Evolutionary conservation across 23 tunicate genomes (phyloP), one percentile per base, ranked within the genome.

Genomic region (Phallusia fumigata): DNA sequence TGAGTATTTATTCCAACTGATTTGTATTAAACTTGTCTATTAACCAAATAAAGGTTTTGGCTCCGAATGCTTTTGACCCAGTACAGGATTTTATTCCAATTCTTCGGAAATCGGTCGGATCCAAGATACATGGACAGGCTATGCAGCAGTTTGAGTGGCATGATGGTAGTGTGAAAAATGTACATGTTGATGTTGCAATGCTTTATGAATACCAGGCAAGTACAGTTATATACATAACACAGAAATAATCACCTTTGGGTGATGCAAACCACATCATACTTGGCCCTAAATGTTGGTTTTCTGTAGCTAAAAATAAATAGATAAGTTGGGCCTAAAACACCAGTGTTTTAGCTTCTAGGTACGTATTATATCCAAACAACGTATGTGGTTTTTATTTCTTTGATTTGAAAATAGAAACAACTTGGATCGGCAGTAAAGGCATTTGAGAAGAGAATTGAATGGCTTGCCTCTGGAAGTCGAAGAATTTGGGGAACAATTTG

Each of bases 91-190:
- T 94, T 74, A 81, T 94, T 33, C 95, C 98, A 33, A 86, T 94
- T 52, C 51, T 94, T 31, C 33, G 98, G 65, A 94, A 94, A 75
- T 86, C 98, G 36, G 98, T 94, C n/a, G 75, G 74, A 44, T 94
- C 98, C 0, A 85, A 82, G 79, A 82, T 93, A 15, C 93, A 94
- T 76, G 85, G 58, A 89, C 80, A 80, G 53, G 98, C 98, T 19
- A 94, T 94, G 98, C 98, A 89, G 74, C 98, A 94, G 77, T 86
- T 94, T 79, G 94, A 89, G 72, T 94, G 98, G 98, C 94, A 94
- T 79, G 98, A 94, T 75, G 98, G 98, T 31, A 81, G 86, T 22
- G 72, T 83, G 26, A 94, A 94, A 84, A 94, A 94, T 77, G 89
- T 94, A 30, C 98, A 94, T 79, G 98, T 94, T 26, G 98, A 94